phyloP scores from a whole-genome alignment of 2,797 vertebrate species.

The Myotis pilosus region DNA sequence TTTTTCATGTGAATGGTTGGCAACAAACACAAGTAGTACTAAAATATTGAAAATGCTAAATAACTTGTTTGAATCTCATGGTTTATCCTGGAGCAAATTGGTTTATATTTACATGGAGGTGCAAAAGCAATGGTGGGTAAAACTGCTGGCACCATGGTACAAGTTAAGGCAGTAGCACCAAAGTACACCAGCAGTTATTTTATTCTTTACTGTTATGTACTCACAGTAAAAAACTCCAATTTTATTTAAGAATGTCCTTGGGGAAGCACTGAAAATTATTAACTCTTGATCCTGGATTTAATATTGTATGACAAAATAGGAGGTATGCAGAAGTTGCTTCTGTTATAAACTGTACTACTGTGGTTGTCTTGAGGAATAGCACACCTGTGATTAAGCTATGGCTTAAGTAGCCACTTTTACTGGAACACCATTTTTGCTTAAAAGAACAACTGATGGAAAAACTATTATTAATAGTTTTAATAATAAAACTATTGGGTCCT shows the following conservation, averaged over 20 bases:
- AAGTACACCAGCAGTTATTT: not conserved
- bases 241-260: constrained; percentile 41
- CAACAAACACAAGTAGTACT: constrained; percentile 24
- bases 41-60: constrained; percentile 29
- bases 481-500: not conserved
- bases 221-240: not conserved
- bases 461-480: constrained; percentile 8
- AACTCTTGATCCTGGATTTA: constrained; percentile 35
- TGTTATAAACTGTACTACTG: not conserved
- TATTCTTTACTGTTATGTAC: not conserved
- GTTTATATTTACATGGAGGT: constrained; percentile 12
- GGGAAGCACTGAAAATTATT: constrained; percentile 43
- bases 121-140: constrained; percentile 28
- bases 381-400: not conserved
- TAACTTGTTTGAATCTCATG: constrained; percentile 40
- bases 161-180: constrained; percentile 3
- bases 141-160: not conserved
- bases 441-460: constrained; percentile 47
- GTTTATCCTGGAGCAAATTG: constrained; percentile 30
- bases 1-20: constrained; percentile 40
- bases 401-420: constrained; percentile 31
- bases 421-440: not conserved
- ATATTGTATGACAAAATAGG: constrained; percentile 24
- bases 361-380: not conserved
- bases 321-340: not conserved